phyloP scores from a whole-genome alignment of 1,140 invertebrate species.

The Piezodorus guildinii region DNA sequence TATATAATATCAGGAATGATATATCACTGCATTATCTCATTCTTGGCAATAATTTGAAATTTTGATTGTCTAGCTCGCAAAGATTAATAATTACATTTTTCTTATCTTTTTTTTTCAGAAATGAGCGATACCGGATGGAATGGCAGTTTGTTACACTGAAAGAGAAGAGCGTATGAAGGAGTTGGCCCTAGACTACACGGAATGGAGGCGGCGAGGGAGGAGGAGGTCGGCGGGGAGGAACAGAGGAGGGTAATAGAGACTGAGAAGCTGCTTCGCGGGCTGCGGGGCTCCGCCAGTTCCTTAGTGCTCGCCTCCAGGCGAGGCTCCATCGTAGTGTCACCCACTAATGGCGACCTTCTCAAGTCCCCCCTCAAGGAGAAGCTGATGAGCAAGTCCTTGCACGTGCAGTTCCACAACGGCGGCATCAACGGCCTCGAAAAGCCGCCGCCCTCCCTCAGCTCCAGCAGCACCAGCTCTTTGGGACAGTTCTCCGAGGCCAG shows the following conservation, averaged over 20 bases:
- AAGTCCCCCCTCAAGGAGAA: conserved; percentile 9
- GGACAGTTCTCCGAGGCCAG: conserved; percentile 41
- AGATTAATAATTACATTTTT: too few species aligned
- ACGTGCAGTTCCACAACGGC: conserved; percentile 20
- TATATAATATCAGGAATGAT: too few species aligned
- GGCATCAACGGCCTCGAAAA: conserved; percentile 5
- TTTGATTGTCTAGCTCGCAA: too few species aligned
- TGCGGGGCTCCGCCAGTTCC: conserved; percentile 9
- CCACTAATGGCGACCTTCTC: conserved; percentile 20
- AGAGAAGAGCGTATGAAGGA: neutral
- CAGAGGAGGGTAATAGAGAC: neutral
- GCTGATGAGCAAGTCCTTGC: conserved; percentile 10
- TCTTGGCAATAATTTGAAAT: too few species aligned
- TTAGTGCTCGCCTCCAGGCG: conserved; percentile 20
- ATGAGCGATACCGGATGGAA: too few species aligned
- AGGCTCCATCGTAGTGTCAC: conserved; percentile 26
- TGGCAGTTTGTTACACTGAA: neutral
- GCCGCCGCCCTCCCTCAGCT: conserved; percentile 12
- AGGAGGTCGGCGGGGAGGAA: neutral
- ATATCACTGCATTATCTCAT: too few species aligned
- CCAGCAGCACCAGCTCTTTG: conserved; percentile 13
- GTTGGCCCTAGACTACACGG: neutral
- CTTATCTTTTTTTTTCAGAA: too few species aligned
- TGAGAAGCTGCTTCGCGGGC: neutral
- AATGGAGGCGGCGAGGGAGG: conserved; percentile 12